phyloP scores from a whole-genome alignment of 2,113 vertebrate species.

The Reinhardtius hippoglossoides region DNA sequence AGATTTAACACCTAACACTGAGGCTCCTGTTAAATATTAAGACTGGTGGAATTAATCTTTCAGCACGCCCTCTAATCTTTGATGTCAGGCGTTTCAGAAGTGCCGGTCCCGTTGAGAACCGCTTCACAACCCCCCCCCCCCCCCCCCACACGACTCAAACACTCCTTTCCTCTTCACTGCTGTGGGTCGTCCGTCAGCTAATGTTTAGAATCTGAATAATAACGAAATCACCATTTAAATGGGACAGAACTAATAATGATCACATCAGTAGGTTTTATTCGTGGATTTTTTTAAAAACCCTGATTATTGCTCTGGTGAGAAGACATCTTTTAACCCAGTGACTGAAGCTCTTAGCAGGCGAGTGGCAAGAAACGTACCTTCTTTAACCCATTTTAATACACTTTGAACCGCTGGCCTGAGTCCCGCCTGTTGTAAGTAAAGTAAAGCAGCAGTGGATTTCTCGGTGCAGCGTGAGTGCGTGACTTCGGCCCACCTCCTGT shows the following conservation, averaged over 20 bases:
- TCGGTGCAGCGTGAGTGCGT: too few relatives aligned
- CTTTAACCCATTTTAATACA: background rate
- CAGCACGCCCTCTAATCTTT: slow-evolving; percentile 50
- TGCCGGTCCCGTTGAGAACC: slow-evolving; percentile 23
- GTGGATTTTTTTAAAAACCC: background rate
- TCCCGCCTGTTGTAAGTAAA: background rate
- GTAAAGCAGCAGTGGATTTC: too few relatives aligned
- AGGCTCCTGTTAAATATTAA: slow-evolving; percentile 73
- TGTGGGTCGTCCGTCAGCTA: slow-evolving; percentile 8
- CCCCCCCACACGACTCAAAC: slow-evolving; percentile 1
- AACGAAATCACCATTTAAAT: background rate
- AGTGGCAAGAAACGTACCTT: background rate
- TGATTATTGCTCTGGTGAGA: background rate
- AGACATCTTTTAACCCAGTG: background rate
- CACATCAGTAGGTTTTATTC: too few relatives aligned
- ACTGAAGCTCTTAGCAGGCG: background rate
- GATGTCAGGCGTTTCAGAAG: slow-evolving; percentile 41
- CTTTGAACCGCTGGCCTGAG: slow-evolving; percentile 43
- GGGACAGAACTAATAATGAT: too few relatives aligned
- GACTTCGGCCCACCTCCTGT: too few relatives aligned
- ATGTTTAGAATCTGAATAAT: slow-evolving; percentile 12
- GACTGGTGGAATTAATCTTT: slow-evolving; percentile 67
- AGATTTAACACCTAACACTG: slow-evolving; percentile 45
- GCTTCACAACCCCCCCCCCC: too few relatives aligned
- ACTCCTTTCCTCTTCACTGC: background rate